Percentiles rank a stretch among this genome's conserved stretches.
These are phyloP conservation scores for Burhinus bistriatus DNA, from an alignment of 2,113 vertebrate species.

Conservation along the genomic window DNA sequence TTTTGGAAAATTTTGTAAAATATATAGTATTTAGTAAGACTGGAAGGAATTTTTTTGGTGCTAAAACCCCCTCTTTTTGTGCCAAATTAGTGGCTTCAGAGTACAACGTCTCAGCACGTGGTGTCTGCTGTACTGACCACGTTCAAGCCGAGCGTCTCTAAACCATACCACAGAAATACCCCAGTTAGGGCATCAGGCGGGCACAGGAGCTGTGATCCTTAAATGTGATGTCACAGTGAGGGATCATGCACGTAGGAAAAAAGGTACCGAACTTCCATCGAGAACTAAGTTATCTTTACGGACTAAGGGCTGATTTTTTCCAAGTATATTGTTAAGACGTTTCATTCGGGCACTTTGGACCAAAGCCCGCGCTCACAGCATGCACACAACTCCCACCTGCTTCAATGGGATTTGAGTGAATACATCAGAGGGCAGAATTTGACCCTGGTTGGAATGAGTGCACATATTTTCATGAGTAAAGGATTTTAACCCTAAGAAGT, in stretches of 20 bases:
- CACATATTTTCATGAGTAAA: background rate
- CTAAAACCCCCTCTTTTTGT: background rate
- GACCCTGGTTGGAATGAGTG: slow-evolving; percentile 43
- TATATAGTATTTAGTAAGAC: background rate
- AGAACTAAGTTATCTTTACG: background rate
- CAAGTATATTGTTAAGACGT: background rate
- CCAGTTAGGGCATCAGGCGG: slow-evolving; percentile 35
- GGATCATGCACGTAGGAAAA: slow-evolving; percentile 7
- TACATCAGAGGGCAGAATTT: slow-evolving; percentile 13
- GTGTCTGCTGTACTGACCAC: background rate
- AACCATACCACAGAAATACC: slow-evolving; percentile 28
- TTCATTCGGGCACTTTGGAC: background rate
- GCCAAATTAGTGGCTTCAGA: background rate
- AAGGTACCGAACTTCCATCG: background rate
- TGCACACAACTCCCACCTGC: slow-evolving; percentile 10
- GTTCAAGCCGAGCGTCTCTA: background rate
- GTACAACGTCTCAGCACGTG: background rate
- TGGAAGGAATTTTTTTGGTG: background rate
- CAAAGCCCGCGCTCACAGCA: background rate
- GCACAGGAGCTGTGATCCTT: background rate
- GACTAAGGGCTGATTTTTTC: background rate
- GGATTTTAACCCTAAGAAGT: background rate
- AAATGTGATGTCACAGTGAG: slow-evolving; percentile 9
- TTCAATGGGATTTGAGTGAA: slow-evolving; percentile 19
- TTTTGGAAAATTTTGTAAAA: background rate